Evolutionary conservation across 2,888 invertebrate species (phyloP).

Genomic region (Brenthis daphne): DNA sequence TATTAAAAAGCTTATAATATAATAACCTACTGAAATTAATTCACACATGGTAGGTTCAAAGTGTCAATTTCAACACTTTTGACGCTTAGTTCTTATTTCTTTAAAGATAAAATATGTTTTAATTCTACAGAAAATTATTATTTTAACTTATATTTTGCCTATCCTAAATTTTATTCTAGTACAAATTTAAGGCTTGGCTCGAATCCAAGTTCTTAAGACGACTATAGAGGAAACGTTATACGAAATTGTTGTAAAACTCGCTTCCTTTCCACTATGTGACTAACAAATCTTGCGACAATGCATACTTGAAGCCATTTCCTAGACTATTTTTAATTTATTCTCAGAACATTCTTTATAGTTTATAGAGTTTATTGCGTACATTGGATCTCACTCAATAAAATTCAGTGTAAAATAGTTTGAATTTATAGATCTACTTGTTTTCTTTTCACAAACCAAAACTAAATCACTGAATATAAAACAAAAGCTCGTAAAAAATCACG

Average conservation of each 20-base stretch:
- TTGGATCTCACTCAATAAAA: slow-evolving; percentile 1
- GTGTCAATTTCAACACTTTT: no score
- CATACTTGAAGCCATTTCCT: slow-evolving; percentile 23
- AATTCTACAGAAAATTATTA: background rate
- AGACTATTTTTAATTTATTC: slow-evolving; percentile 24
- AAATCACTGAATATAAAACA: no score
- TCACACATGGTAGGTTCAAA: no score
- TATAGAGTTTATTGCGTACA: slow-evolving; percentile 1
- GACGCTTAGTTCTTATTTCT: background rate
- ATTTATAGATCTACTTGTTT: background rate
- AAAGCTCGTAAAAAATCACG: no score
- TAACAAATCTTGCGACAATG: slow-evolving; percentile 34
- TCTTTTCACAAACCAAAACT: no score
- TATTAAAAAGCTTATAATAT: no score
- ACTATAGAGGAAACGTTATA: slow-evolving; percentile 24
- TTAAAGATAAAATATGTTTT: background rate
- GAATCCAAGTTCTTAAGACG: slow-evolving; percentile 24
- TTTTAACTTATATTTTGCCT: slow-evolving; percentile 7
- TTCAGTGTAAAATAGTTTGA: background rate
- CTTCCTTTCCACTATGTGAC: slow-evolving; percentile 31
- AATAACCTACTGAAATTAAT: no score
- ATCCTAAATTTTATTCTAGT: slow-evolving; percentile 22
- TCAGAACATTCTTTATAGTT: slow-evolving; percentile 1
- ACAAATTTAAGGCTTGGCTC: slow-evolving; percentile 25
- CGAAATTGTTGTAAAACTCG: slow-evolving; percentile 29